phyloP scores from a whole-genome alignment of 2,113 vertebrate genomes.

The Gopherus evgoodei region DNA sequence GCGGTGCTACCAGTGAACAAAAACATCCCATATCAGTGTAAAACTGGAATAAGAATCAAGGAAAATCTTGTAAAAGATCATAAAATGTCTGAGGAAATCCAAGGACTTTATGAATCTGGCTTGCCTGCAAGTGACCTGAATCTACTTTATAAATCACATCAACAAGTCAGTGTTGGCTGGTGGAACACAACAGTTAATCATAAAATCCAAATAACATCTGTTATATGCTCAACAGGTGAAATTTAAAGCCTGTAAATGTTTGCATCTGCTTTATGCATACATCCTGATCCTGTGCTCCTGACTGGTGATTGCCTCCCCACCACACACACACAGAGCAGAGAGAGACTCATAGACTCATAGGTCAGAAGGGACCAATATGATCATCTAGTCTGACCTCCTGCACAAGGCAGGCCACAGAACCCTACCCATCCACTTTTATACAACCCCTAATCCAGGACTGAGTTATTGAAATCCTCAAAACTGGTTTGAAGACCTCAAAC shows the following conservation, averaged over 20 bases:
- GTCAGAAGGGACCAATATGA: no score
- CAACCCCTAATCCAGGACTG: no score
- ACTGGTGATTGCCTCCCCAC: background rate
- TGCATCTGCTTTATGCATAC: slow-evolving; percentile 46
- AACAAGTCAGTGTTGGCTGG: slow-evolving; percentile 50
- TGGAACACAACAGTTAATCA: slow-evolving; percentile 59
- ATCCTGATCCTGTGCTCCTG: background rate
- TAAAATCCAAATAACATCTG: slow-evolving; percentile 59
- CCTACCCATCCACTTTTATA: no score
- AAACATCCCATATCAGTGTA: background rate
- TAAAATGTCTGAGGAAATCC: background rate
- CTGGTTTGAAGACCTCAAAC: no score
- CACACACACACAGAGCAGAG: slow-evolving; percentile 9
- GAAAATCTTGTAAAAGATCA: slow-evolving; percentile 30
- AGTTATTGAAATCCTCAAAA: no score
- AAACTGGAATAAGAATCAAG: slow-evolving; percentile 2
- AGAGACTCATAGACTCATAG: no score
- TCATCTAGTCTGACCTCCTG: no score
- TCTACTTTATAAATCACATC: slow-evolving; percentile 55
- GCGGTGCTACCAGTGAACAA: background rate
- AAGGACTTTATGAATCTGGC: slow-evolving; percentile 36
- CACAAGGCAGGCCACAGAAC: no score
- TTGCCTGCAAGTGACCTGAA: slow-evolving; percentile 10
- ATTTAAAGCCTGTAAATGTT: slow-evolving; percentile 72
- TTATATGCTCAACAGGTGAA: slow-evolving; percentile 62